These are phyloP conservation scores for Pachyseris speciosa DNA, from an alignment of 64 coral and sea anemone species.

Conservation along the genomic window DNA sequence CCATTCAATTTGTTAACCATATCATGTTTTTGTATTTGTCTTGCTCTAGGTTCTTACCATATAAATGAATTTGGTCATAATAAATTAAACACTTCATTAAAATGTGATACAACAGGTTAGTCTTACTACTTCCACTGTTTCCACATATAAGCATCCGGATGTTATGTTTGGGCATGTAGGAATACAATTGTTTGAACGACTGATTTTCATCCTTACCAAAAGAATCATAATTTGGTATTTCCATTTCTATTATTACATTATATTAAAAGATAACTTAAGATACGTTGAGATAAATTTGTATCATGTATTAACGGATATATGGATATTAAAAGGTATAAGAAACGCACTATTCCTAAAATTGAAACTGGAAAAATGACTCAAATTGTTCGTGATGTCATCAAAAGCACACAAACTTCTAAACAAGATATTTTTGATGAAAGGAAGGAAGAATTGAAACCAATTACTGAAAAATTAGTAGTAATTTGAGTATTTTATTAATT, in stretches of 20 bases:
- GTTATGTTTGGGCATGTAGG: conserved; percentile 7
- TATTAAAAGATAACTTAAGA: conserved; percentile 49
- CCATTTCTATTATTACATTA: conserved; percentile 36
- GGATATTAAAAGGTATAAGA: conserved; percentile 11
- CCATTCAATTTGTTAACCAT: background rate
- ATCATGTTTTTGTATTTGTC: background rate
- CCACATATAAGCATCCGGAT: conserved; percentile 1
- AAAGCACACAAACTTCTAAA: background rate
- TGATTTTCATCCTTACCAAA: background rate
- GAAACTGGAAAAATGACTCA: background rate
- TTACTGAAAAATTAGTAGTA: conserved; percentile 25
- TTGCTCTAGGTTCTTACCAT: background rate
- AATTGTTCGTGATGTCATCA: background rate
- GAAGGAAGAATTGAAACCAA: conserved; percentile 7
- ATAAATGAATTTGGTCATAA: too few relatives aligned
- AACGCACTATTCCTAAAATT: too few relatives aligned
- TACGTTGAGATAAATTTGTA: conserved; percentile 57
- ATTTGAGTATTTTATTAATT: too few relatives aligned
- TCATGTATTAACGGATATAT: conserved; percentile 43
- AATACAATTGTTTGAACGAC: conserved; percentile 26
- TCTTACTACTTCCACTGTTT: too few relatives aligned
- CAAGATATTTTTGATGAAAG: conserved; percentile 26
- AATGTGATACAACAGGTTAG: too few relatives aligned
- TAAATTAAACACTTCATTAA: too few relatives aligned
- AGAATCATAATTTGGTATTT: conserved; percentile 44